Percentiles rank a stretch among this genome's conserved stretches.
phyloP scores from a whole-genome alignment of 2,113 vertebrate genomes.

The Steatornis caripensis region DNA sequence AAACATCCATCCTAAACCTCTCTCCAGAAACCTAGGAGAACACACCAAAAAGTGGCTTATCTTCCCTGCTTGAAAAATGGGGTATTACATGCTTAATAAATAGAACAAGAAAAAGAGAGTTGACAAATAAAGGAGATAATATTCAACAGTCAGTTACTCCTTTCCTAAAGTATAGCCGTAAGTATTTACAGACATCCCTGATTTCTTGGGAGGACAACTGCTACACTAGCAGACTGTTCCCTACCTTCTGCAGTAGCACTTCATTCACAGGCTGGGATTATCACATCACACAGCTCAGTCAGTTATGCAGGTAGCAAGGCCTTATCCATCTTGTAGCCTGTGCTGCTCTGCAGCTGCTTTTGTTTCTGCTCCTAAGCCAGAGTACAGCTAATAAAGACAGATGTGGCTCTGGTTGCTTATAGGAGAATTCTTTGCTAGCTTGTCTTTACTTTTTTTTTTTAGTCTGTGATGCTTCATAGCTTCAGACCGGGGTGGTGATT shows the following conservation, averaged over 20 bases:
- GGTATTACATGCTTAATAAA: not conserved
- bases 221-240: not conserved
- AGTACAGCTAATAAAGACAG: not conserved
- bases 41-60: not conserved
- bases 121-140: not conserved
- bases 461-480: not conserved
- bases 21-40: not conserved
- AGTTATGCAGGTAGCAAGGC: not conserved
- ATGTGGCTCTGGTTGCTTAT: not conserved
- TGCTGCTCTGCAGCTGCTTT: not conserved
- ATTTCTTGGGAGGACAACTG: not conserved
- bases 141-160: not conserved
- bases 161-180: not conserved
- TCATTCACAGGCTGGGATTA: not conserved
- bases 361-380: not conserved
- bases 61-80: not conserved
- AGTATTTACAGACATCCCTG: not conserved
- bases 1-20: not conserved
- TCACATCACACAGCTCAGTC: not conserved
- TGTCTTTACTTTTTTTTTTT: not conserved
- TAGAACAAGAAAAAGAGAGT: not conserved
- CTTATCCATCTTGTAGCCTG: accelerated
- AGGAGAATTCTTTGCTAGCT: not conserved
- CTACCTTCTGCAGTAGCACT: not conserved
- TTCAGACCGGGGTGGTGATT: not conserved